These are phyloP conservation scores for Miltochrista miniata DNA, from an alignment of 2,888 invertebrate genomes.

Conservation along the genomic window DNA sequence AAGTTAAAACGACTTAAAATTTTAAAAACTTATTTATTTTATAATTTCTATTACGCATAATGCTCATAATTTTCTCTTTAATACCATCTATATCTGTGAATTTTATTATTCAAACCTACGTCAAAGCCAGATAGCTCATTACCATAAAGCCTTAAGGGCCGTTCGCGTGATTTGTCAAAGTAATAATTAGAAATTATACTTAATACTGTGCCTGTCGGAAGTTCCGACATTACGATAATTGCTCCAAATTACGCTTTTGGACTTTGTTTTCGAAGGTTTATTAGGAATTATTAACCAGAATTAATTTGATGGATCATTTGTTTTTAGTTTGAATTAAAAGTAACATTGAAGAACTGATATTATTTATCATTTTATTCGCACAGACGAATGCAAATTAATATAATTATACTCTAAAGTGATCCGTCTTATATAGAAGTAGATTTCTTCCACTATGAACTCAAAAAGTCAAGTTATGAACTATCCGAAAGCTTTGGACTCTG, in stretches of 20 bases:
- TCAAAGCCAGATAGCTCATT: constrained; percentile 4
- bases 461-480: no score
- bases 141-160: constrained; percentile 7
- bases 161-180: constrained; percentile 17
- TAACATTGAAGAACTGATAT: neutral
- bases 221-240: constrained; percentile 14
- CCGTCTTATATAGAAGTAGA: no score
- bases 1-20: no score
- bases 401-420: no score
- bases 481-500: no score
- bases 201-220: constrained; percentile 7
- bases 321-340: neutral
- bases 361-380: no score
- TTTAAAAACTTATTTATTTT: no score
- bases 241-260: constrained; percentile 8
- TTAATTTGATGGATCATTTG: neutral
- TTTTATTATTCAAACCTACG: constrained; percentile 4
- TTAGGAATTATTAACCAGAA: constrained; percentile 1
- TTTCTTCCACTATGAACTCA: no score
- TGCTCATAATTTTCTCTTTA: no score
- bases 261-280: constrained; percentile 4
- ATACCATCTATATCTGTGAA: neutral
- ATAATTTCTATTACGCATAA: no score
- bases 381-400: no score
- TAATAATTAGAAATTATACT: constrained; percentile 14